Conservation (phyloP, 2,113 vertebrate species). For the Amblyopsis rosae region DNA sequence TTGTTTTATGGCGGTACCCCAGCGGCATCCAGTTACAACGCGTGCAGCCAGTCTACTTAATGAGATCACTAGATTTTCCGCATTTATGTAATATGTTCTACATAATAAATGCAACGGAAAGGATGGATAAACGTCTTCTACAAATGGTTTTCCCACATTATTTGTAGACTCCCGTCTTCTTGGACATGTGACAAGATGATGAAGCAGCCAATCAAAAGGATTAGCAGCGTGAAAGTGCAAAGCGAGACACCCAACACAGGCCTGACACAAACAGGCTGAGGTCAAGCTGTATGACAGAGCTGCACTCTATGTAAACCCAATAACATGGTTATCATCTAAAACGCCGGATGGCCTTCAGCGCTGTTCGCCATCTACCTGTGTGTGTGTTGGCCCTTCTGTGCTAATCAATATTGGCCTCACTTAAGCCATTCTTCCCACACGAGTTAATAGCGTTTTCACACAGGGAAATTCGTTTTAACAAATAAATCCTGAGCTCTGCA, state of each 20-base stretch:
- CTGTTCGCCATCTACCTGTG: conserved; percentile 27
- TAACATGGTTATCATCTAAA: conserved; percentile 60
- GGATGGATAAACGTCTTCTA: conserved; percentile 1
- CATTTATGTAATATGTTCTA: background rate
- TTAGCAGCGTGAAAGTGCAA: conserved; percentile 51
- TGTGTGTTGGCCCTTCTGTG: conserved; percentile 38
- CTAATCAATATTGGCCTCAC: conserved; percentile 43
- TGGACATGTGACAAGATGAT: conserved; percentile 9
- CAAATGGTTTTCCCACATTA: conserved; percentile 4
- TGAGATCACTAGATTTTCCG: background rate
- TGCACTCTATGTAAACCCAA: conserved; percentile 52
- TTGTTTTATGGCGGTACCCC: too few relatives aligned
- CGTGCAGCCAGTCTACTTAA: background rate
- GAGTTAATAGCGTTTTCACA: conserved; percentile 51
- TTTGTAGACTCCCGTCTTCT: conserved; percentile 16
- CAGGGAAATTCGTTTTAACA: conserved; percentile 35
- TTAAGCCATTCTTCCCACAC: conserved; percentile 22
- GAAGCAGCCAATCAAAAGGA: conserved; percentile 38
- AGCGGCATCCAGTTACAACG: conserved; percentile 36
- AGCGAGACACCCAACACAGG: conserved; percentile 16
- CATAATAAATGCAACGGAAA: background rate
- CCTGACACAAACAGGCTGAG: conserved; percentile 22
- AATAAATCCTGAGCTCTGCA: background rate
- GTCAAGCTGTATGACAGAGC: conserved; percentile 50
- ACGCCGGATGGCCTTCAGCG: conserved; percentile 44